A percentile compares a stretch with the other conserved stretches of the same genome.
phyloP scores from a whole-genome alignment of 2,113 vertebrate species.

The Erinaceus europaeus region DNA sequence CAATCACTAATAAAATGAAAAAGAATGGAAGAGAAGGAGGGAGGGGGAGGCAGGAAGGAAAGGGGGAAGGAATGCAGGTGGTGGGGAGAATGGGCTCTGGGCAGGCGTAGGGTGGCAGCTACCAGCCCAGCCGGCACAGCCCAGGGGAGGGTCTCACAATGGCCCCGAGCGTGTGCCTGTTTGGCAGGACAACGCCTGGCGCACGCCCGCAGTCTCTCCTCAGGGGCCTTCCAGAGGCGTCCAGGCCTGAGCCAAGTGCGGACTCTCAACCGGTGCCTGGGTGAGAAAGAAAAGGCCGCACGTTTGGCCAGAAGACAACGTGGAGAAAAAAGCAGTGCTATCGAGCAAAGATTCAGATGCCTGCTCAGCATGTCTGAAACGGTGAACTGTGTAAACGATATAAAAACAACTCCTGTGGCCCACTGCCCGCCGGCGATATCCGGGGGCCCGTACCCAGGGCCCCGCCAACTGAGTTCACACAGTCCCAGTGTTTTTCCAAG shows the following conservation, averaged over 20 bases:
- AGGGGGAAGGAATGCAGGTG: neutral
- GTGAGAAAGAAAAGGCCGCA: constrained; percentile 40
- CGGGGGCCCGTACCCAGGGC: constrained; percentile 42
- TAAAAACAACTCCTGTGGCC: neutral
- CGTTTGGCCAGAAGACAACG: constrained; percentile 5
- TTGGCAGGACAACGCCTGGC: neutral
- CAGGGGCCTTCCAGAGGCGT: constrained; percentile 18
- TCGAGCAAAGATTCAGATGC: constrained; percentile 35
- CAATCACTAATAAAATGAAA: too few relatives aligned
- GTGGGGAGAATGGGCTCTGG: neutral
- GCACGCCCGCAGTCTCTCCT: neutral
- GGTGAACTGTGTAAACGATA: constrained; percentile 27
- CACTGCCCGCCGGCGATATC: constrained; percentile 52
- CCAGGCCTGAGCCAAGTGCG: too few relatives aligned
- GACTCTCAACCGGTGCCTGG: constrained; percentile 17
- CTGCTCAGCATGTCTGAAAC: constrained; percentile 31
- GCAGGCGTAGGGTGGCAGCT: too few relatives aligned
- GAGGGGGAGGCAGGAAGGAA: neutral
- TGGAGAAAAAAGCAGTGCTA: constrained; percentile 49
- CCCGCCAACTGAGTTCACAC: constrained; percentile 34
- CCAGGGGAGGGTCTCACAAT: too few relatives aligned
- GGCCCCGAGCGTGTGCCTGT: too few relatives aligned
- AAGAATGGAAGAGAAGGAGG: too few relatives aligned
- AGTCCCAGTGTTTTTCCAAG: constrained; percentile 51
- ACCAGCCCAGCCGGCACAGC: fast-evolving